phyloP scores from a whole-genome alignment of 1,140 invertebrate species.

The Aculops lycopersici region DNA sequence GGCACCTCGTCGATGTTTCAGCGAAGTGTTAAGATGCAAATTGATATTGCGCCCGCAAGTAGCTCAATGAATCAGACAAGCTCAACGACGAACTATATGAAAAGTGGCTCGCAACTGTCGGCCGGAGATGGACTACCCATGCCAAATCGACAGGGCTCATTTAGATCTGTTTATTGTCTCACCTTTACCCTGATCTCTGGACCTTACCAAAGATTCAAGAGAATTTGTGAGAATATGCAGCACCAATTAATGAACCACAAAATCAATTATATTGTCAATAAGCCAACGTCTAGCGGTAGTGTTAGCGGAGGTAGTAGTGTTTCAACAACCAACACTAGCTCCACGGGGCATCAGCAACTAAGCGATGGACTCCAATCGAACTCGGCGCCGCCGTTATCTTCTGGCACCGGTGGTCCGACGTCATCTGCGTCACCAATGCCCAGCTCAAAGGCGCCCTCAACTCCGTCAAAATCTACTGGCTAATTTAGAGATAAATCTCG shows the following conservation, averaged over 20 bases:
- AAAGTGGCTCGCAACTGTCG: constrained; percentile 15
- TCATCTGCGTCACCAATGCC: too few relatives aligned
- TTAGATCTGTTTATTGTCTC: constrained; percentile 42
- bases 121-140: constrained; percentile 31
- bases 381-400: too few relatives aligned
- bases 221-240: constrained; percentile 84
- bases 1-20: constrained; percentile 79
- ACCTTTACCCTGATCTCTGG: constrained; percentile 82
- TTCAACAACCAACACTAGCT: too few relatives aligned
- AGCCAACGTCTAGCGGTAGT: too few relatives aligned
- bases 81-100: constrained; percentile 1
- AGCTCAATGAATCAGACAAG: constrained; percentile 10
- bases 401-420: too few relatives aligned
- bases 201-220: constrained; percentile 64
- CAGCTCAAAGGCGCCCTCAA: too few relatives aligned
- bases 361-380: too few relatives aligned
- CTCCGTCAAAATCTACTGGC: too few relatives aligned
- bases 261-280: constrained; percentile 15
- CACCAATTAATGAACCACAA: constrained; percentile 37
- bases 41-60: constrained; percentile 22
- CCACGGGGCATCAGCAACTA: too few relatives aligned
- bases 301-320: too few relatives aligned
- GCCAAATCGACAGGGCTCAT: constrained; percentile 17
- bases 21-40: constrained; percentile 74
- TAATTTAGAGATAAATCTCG: too few relatives aligned